These are phyloP conservation scores for Macrosteles quadrilineatus DNA, from an alignment of 1,140 invertebrate species.

Conservation along the genomic window DNA sequence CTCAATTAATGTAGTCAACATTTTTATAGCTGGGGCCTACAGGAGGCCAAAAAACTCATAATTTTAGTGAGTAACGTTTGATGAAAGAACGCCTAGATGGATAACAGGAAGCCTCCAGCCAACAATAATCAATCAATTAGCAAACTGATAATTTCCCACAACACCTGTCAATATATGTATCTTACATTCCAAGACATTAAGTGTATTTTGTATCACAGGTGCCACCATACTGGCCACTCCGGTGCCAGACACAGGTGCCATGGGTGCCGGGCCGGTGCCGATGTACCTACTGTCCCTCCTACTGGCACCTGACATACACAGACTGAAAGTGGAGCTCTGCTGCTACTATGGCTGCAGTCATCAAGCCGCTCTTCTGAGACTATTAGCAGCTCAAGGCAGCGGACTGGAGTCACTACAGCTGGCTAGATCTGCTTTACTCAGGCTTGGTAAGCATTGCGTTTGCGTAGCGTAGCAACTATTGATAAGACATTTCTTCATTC, in stretches of 20 bases:
- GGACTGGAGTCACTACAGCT: slow-evolving; percentile 52
- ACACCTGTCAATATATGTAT: too few species aligned
- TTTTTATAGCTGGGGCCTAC: too few species aligned
- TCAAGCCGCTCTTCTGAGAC: slow-evolving; percentile 52
- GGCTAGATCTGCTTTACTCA: slow-evolving; percentile 51
- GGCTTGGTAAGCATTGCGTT: slow-evolving; percentile 42
- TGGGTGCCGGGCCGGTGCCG: slow-evolving; percentile 51
- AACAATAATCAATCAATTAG: too few species aligned
- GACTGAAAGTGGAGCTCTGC: slow-evolving; percentile 53
- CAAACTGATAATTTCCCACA: too few species aligned
- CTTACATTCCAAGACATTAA: too few species aligned
- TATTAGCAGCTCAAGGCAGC: slow-evolving; percentile 51
- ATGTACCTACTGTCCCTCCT: slow-evolving; percentile 52
- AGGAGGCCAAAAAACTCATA: too few species aligned
- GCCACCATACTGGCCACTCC: slow-evolving; percentile 46
- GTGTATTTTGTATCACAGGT: too few species aligned
- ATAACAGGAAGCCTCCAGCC: too few species aligned
- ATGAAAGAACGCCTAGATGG: too few species aligned
- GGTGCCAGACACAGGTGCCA: slow-evolving; percentile 41
- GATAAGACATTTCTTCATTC: neutral
- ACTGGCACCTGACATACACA: slow-evolving; percentile 52
- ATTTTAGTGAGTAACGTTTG: too few species aligned
- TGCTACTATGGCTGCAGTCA: slow-evolving; percentile 58
- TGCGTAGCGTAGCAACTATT: too few species aligned
- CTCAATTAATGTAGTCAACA: too few species aligned